phyloP scores from a whole-genome alignment of 2,888 invertebrate species.

The Aphodius sticticus region DNA sequence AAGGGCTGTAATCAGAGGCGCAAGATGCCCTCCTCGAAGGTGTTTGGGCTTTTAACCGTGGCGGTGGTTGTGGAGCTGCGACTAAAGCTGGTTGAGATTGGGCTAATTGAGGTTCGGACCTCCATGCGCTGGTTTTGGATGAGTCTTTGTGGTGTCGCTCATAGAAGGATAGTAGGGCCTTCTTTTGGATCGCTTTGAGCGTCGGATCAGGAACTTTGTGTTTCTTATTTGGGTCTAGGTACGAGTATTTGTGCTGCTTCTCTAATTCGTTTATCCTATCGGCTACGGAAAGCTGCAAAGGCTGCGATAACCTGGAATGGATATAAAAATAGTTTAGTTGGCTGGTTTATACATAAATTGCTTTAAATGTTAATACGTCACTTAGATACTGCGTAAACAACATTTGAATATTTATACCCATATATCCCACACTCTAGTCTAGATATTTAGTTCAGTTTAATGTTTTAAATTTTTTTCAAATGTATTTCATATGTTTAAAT shows the following conservation, averaged over 20 bases:
- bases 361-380: neutral
- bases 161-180: conserved; percentile 82
- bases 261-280: conserved; percentile 73
- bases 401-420: neutral
- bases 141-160: conserved; percentile 70
- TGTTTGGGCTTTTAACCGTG: conserved; percentile 58
- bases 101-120: conserved; percentile 67
- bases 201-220: conserved; percentile 77
- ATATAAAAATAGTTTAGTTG: conserved; percentile 15
- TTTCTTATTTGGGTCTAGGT: conserved; percentile 76
- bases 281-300: conserved; percentile 67
- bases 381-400: neutral
- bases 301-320: conserved; percentile 54
- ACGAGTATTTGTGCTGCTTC: conserved; percentile 70
- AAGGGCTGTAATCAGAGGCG: conserved; percentile 69
- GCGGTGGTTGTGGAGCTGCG: conserved; percentile 56
- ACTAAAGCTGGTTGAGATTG: conserved; percentile 50
- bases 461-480: too few species aligned
- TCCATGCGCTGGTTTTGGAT: conserved; percentile 59
- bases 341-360: neutral
- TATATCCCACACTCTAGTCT: too few species aligned
- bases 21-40: conserved; percentile 70
- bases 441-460: too few species aligned
- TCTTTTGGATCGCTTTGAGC: conserved; percentile 82
- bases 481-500: too few species aligned